Base-by-base conservation (phyloP, 2,113 vertebrate species). In the Patagioenas fasciata region DNA sequence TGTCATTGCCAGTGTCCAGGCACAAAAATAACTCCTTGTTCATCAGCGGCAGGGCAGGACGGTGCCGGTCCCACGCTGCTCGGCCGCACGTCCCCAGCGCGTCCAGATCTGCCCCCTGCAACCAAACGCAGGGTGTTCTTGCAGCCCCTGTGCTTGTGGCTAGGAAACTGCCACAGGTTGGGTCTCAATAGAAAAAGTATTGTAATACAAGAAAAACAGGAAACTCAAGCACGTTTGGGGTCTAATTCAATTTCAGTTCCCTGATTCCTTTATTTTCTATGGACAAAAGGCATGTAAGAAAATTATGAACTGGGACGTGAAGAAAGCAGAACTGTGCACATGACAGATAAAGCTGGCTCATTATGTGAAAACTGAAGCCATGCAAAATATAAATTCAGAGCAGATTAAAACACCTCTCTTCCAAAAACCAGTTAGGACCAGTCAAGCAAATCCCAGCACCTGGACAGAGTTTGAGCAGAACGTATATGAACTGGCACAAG, bases 171-270 rank as follows among this genome's bases (percentile, higher is more conserved):
- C 88, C 0, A 23, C 92, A 91, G 81, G 95, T 85, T 89, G 83
- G 77, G 83, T 96, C 96, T 96, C 96, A 96, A 96, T 96, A 94
- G 88, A 96, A 97, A 95, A 96, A 96, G 85, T 96, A 97, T 96
- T 96, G 96, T 97, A 96, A 96, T 94, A 93, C 75, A 96, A 95
- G 93, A 94, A 94, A 96, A 97, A 97, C 96, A 96, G 96, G 96
- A 97, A 97, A 97, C 86, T 96, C 80, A n/a, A 94, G 95, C 96
- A 97, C 86, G 83, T 96, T 97, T 96, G 94, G 91, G 85, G 86
- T 92, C 90, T 89, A 94, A 97, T 93, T 96, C 95, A 96, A 93
- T 97, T 95, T 97, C 94, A 85, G 94, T 97, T 97, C 96, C 95
- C 90, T 6, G 96, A 96, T 96, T 93, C 92, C 88, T 95, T 97